A percentile compares a stretch with the other conserved stretches of the same genome.
Evolutionary conservation across 2,113 vertebrate genomes (phyloP).

Genomic region (Suncus etruscus): DNA sequence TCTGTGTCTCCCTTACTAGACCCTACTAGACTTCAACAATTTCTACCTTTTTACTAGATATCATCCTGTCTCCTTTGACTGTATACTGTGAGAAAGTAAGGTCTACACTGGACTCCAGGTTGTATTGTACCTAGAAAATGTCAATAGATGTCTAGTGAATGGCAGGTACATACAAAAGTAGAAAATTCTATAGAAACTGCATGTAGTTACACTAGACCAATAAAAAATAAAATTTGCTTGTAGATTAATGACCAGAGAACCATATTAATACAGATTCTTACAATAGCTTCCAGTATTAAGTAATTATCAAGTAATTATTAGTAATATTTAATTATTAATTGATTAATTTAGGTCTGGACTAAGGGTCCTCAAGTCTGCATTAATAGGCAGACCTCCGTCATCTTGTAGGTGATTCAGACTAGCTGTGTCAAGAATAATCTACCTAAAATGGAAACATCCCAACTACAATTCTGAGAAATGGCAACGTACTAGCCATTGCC

Average conservation of each 20-base stretch:
- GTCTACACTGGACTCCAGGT: background rate
- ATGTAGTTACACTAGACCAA: background rate
- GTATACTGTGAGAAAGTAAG: background rate
- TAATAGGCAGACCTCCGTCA: background rate
- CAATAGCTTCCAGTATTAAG: background rate
- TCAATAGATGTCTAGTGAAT: background rate
- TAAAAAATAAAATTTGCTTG: conserved; percentile 3
- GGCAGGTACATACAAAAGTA: background rate
- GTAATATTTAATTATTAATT: no score
- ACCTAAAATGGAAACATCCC: background rate
- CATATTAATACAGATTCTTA: background rate
- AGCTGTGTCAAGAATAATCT: conserved; percentile 12
- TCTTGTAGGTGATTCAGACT: background rate
- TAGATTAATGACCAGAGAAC: background rate
- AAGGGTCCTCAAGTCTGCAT: background rate
- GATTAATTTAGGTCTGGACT: background rate
- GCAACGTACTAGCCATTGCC: background rate
- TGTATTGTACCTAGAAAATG: background rate
- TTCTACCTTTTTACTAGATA: background rate
- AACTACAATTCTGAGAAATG: background rate
- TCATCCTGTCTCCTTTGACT: background rate
- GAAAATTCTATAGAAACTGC: conserved; percentile 20
- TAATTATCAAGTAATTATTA: no score
- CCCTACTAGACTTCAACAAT: background rate
- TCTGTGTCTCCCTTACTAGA: background rate